Base-by-base conservation (phyloP, 2,888 invertebrate species). In the Tachystola acroxantha region DNA sequence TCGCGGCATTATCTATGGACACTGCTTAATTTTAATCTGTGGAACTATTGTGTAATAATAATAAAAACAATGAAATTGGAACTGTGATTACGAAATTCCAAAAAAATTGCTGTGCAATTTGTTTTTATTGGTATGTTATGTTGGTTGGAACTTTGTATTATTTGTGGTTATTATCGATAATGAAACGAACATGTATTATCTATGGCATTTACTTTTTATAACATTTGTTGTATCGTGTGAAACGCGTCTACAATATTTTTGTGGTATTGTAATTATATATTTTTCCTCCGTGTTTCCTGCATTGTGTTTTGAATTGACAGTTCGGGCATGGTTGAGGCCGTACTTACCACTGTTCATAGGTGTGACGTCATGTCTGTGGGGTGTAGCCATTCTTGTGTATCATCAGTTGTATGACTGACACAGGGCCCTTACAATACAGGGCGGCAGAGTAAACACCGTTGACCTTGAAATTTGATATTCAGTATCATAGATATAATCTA, bases 311-410 rank as follows among this genome's bases (percentile, higher is more conserved):
- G 37, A 10, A 32, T 19, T 57, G 70, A 69, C 71, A 90, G 91
- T 89, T 88, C 88, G 89, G 55, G 65, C 58, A 42, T 85, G 90
- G 82, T 86, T 89, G 77, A 85, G 88, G 71, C 88, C 88, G 64
- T 90, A 91, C 63, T 78, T 94, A 88, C 94, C 95, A 65, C 88
- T 95, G 81, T 92, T 94, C 90, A 91, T 95, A 88, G 95, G 96
- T 81, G 92, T 95, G 77, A 94, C 95, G 72, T 94, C 94, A 75
- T 95, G 95, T 89, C 89, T 96, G 82, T 95, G 95, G 94, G 95
- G 95, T 76, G 80, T 88, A 28, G 85, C 85, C n/a, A 74, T 88
- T 40, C 70, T 86, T 36, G 74, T 85, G 2, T 88, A 85, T 42
- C 82, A 85, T 56, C 78, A 85, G 38, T 57, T 82, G 42, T 78